phyloP scores from a whole-genome alignment of 2,888 invertebrate species.

The Tenthredo distinguenda region DNA sequence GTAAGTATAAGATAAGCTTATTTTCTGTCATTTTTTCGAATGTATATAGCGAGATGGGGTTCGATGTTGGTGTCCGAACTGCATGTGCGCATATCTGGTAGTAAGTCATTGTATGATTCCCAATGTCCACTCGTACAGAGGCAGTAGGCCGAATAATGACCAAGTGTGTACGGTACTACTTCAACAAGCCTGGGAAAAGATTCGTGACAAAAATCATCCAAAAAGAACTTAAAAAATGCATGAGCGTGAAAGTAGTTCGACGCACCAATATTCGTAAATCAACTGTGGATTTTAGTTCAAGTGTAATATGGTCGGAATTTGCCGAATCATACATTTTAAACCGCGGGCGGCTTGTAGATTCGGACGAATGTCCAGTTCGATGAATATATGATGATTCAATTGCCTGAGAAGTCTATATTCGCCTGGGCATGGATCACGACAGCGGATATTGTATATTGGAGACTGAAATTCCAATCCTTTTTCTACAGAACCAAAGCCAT shows the following conservation, averaged over 20 bases:
- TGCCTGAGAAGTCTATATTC: slow-evolving; percentile 10
- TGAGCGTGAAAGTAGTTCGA: not conserved
- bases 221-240: not conserved
- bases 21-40: not conserved
- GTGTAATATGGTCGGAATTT: slow-evolving; percentile 3
- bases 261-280: slow-evolving; percentile 9
- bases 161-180: slow-evolving; percentile 1
- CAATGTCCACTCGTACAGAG: not conserved
- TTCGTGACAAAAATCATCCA: not conserved
- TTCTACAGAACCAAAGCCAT: not conserved
- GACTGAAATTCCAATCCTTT: slow-evolving; percentile 8
- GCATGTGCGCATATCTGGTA: not conserved
- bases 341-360: slow-evolving; percentile 5
- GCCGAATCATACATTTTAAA: not conserved
- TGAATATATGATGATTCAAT: not conserved
- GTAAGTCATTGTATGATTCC: not conserved
- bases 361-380: slow-evolving; percentile 22
- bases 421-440: slow-evolving; percentile 7
- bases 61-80: slow-evolving; percentile 16
- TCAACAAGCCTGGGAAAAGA: not conserved
- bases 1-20: too few relatives aligned
- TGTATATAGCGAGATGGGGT: slow-evolving; percentile 13
- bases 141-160: not conserved
- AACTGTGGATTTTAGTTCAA: not conserved
- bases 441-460: not conserved